Conservation (phyloP, 1,140 invertebrate genomes). For the Drosophila insularis region DNA sequence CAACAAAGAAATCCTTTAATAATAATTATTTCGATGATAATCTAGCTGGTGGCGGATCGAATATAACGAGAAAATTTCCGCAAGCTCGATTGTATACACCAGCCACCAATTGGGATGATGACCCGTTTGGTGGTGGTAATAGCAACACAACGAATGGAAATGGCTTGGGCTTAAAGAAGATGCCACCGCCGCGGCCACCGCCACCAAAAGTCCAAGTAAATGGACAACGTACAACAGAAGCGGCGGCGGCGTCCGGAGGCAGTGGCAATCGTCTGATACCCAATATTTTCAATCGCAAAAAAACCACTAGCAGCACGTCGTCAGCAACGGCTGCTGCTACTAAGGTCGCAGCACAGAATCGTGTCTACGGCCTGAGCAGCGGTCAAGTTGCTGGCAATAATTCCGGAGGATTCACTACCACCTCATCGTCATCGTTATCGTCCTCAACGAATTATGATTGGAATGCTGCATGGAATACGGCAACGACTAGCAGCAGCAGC, state of each 20-base stretch:
- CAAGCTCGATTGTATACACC: conserved; percentile 73
- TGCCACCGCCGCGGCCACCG: conserved; percentile 77
- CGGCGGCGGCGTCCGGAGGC: conserved; percentile 18
- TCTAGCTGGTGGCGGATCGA: conserved; percentile 33
- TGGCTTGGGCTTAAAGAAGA: conserved; percentile 56
- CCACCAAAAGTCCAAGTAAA: conserved; percentile 71
- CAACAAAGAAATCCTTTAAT: conserved; percentile 20
- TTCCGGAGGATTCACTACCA: conserved; percentile 2
- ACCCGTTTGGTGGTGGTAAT: conserved; percentile 53
- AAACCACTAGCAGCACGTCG: conserved; percentile 38
- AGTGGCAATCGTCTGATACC: conserved; percentile 77
- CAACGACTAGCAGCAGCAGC: conserved; percentile 33
- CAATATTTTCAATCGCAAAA: conserved; percentile 78
- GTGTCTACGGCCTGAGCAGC: conserved; percentile 82
- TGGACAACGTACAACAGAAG: conserved; percentile 39
- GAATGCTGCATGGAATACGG: conserved; percentile 72
- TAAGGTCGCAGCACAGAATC: conserved; percentile 82
- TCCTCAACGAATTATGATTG: conserved; percentile 49
- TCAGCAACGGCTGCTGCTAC: conserved; percentile 54
- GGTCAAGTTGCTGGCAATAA: conserved; percentile 59
- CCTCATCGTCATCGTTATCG: not conserved
- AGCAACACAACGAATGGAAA: conserved; percentile 19
- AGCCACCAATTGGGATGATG: conserved; percentile 76
- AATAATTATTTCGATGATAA: conserved; percentile 38
- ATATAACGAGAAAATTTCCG: conserved; percentile 76